Base-by-base conservation (phyloP, 2,888 invertebrate species). In the Limnephilus lunatus region DNA sequence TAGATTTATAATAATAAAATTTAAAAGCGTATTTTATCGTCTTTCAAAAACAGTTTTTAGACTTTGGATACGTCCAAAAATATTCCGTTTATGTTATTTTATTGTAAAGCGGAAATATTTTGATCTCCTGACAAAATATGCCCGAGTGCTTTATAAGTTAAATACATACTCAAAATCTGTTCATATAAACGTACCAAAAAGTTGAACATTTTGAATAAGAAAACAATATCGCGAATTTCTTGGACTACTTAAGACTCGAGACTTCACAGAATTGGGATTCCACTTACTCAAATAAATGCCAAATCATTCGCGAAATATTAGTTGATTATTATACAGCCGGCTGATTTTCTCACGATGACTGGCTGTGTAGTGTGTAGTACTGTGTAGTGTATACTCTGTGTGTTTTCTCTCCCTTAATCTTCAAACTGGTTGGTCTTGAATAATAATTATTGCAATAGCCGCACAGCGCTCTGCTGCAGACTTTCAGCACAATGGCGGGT, bases 341-440 rank as follows among this genome's bases (percentile, higher is more conserved):
- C 31, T 82, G 91, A 39, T 31, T 91, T 91, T 91, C 91, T 91
- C 91, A 91, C 91, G 91, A 44, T 88, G 32, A 15, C 85, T 85
- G 85, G 35, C 5, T 35, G n/a, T n/a, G 35, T 4, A 4, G 35
- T 35, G 35, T 35, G 35, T 3, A 2, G 32, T 32, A 3, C 3
- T 1, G 35, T 35, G 35, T 35, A 4, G 35, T 35, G 31, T 44
- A 14, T 31, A 44, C 83, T 19, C 30, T 11, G 11, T 81, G 30
- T 31, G 39, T 83, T 53, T 90, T 32, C n/a, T 83, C 90, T 90
- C 90, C 85, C 90, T 85, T 35, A 31, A 85, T 90, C 90, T 90
- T 85, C 32, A 85, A 90, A 90, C 90, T 90, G 90, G 90, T 90
- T 90, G 85, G 15, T 85, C 32, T n/a, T 80, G 32, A 81, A 89